These are phyloP conservation scores for Notothenia rossii DNA, from an alignment of 2,113 vertebrate species.

Conservation along the genomic window DNA sequence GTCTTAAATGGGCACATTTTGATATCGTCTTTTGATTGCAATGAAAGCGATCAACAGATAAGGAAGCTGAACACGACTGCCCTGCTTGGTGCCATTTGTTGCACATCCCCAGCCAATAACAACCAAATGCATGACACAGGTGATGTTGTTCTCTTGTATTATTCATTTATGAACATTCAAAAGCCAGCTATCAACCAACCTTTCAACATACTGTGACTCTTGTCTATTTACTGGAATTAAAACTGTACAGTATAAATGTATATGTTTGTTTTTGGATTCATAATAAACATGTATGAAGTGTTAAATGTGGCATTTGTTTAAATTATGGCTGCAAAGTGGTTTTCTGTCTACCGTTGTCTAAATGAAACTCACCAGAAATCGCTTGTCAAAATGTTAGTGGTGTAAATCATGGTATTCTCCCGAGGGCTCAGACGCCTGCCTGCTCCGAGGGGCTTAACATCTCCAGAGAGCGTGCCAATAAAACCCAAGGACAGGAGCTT, in stretches of 20 bases:
- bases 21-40: slow-evolving; percentile 17
- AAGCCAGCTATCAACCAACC: slow-evolving; percentile 53
- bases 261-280: slow-evolving; percentile 62
- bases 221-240: slow-evolving; percentile 68
- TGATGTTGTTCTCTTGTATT: slow-evolving; percentile 26
- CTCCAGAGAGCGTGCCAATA: slow-evolving; percentile 53
- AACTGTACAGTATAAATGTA: slow-evolving; percentile 52
- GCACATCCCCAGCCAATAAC: slow-evolving; percentile 28
- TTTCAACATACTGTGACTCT: slow-evolving; percentile 72
- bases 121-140: slow-evolving; percentile 53
- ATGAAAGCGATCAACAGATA: slow-evolving; percentile 14
- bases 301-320: background rate
- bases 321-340: background rate
- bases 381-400: slow-evolving; percentile 25
- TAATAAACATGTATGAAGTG: slow-evolving; percentile 56
- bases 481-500: slow-evolving; percentile 67
- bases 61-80: slow-evolving; percentile 15
- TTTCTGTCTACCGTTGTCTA: background rate
- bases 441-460: slow-evolving; percentile 49
- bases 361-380: slow-evolving; percentile 29
- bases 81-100: slow-evolving; percentile 42
- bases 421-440: slow-evolving; percentile 31
- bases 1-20: slow-evolving; percentile 44
- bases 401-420: slow-evolving; percentile 29
- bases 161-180: slow-evolving; percentile 50